Evolutionary conservation across 2,888 invertebrate genomes (phyloP), one percentile per base, ranked within the genome.

Genomic region (Amblyjoppa fuscipennis): DNA sequence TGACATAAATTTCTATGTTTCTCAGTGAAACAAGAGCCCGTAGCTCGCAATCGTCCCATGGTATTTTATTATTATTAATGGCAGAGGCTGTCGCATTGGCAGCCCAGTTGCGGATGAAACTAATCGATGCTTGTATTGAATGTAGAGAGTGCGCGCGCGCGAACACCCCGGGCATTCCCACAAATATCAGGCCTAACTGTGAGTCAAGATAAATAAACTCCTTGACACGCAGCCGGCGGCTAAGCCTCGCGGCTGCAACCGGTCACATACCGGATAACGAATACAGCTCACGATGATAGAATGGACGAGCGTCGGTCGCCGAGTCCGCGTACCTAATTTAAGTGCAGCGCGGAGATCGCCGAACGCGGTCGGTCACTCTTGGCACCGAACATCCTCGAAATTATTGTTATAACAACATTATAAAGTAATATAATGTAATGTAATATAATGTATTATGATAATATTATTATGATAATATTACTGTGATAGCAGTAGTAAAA

Each of bases 211-310:
- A 81, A 84, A 84, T 78, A 84, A 84, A 81, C 73, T 81, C 84
- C 84, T 84, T 84, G 84, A 84, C 84, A 81, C 73, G 81, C 49
- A 84, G 84, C 84, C 81, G 84, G 68, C 59, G 68, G 64, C 38
- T 81, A 28, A 51, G 61, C 66, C 81, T 77, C 68, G 68, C 41
- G 74, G 59, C 76, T 38, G 59, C 51, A 25, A 61, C 20, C 20
- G 53, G 45, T 16, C 53, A 20, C n/a, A 20, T 34, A 64, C 64
- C 31, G 64, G 16, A 34, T n/a, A 16, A 34, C 7, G 11, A 31
- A 31, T 74, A 61, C 61, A 45, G 28, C 61, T 45, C n/a, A 13
- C 45, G 5, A 45, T 28, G 61, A 16, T 49, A 28, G 74, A 74
- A 45, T 31, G 6, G 41, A 59, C 41, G 41, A 16, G 38, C 3